Evolutionary conservation across 2,113 vertebrate species (phyloP).

Genomic region (Pedetes capensis): DNA sequence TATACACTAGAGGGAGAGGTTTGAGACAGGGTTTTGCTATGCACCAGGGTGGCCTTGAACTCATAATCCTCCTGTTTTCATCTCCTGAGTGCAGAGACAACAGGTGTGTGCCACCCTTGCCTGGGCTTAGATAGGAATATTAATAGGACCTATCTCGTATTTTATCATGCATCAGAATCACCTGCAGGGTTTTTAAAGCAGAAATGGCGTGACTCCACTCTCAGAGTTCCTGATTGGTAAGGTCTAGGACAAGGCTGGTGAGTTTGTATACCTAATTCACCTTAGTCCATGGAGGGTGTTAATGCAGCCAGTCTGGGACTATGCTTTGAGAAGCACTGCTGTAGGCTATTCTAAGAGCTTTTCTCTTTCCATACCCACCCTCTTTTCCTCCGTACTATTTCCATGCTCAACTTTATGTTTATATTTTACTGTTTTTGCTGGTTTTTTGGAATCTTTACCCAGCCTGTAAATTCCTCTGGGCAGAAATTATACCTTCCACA

Average conservation of each 20-base stretch:
- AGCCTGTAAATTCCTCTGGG: constrained; percentile 59
- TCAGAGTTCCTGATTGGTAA: neutral
- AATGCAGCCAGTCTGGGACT: neutral
- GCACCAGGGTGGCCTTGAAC: neutral
- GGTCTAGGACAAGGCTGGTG: neutral
- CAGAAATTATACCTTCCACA: constrained; percentile 59
- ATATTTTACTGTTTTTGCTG: constrained; percentile 32
- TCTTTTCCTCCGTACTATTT: neutral
- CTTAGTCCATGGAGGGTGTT: neutral
- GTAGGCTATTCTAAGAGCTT: neutral
- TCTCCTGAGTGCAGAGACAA: neutral
- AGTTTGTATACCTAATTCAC: neutral
- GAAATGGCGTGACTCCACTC: too few relatives aligned
- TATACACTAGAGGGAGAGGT: too few relatives aligned
- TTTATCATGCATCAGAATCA: neutral
- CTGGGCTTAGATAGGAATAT: neutral
- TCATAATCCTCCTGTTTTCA: neutral
- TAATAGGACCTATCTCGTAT: neutral
- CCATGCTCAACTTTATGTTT: neutral
- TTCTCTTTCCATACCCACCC: neutral
- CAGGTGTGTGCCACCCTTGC: neutral
- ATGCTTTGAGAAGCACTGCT: neutral
- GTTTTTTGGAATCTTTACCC: constrained; percentile 50
- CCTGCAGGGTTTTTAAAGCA: neutral
- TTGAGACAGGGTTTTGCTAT: neutral